Evolutionary conservation across 37 sponge, comb jelly and placozoan genomes (phyloP).

Genomic region (Ephydatia muelleri): DNA sequence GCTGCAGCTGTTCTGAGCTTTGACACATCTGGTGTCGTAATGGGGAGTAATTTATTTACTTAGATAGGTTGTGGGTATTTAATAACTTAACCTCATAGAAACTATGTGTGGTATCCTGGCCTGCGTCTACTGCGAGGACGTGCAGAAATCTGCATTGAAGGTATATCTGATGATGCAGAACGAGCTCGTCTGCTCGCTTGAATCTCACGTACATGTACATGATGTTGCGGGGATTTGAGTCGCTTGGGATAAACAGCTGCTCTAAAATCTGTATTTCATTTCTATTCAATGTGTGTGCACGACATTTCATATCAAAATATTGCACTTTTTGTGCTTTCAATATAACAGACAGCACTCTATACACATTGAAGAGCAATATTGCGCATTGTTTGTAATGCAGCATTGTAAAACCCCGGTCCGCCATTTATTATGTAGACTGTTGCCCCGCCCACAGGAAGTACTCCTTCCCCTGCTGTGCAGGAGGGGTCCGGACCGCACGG

Average conservation of each 20-base stretch:
- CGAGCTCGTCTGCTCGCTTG: not conserved
- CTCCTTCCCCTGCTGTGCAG: slow-evolving; percentile 11
- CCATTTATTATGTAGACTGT: not conserved
- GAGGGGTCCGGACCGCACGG: slow-evolving; percentile 45
- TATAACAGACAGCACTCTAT: no score
- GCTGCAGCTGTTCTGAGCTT: no score
- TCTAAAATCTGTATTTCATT: not conserved
- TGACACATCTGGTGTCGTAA: no score
- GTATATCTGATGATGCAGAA: not conserved
- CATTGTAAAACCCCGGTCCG: not conserved
- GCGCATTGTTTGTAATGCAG: no score
- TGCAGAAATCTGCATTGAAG: not conserved
- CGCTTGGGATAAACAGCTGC: not conserved
- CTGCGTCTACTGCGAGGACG: slow-evolving; percentile 4
- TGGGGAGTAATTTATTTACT: no score
- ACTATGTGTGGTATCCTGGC: slow-evolving; percentile 45
- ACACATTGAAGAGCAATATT: no score
- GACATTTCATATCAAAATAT: no score
- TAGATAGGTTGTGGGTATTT: no score
- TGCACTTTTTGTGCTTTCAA: no score
- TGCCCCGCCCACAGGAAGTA: slow-evolving; percentile 5
- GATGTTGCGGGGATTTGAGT: not conserved
- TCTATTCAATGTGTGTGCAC: not conserved
- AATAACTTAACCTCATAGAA: no score
- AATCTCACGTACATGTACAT: not conserved